Conservation (phyloP, 1,140 invertebrate species). For the Eubasilissa regina region DNA sequence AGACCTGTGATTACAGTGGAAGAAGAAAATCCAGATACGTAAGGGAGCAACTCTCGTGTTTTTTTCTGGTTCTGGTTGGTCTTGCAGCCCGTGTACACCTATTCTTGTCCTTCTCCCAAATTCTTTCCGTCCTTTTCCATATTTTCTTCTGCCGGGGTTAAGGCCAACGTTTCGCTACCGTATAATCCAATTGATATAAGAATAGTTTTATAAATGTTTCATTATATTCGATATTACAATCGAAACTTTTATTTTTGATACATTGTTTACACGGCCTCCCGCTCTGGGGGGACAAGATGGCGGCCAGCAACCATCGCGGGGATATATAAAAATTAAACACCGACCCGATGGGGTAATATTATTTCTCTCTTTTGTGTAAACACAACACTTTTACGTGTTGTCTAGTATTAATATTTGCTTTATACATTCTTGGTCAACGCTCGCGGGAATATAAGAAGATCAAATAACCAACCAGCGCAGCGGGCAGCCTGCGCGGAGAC, state of each 20-base stretch:
- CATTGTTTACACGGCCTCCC: constrained; percentile 8
- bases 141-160: too few relatives aligned
- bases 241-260: constrained; percentile 20
- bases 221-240: too few relatives aligned
- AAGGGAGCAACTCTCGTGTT: too few relatives aligned
- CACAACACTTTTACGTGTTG: constrained; percentile 59
- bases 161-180: too few relatives aligned
- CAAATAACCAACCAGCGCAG: constrained; percentile 51
- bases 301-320: neutral
- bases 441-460: constrained; percentile 55
- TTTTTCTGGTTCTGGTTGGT: too few relatives aligned
- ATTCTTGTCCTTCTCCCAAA: too few relatives aligned
- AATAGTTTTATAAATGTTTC: too few relatives aligned
- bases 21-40: too few relatives aligned
- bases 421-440: constrained; percentile 59
- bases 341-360: constrained; percentile 55
- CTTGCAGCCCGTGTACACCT: too few relatives aligned
- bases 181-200: too few relatives aligned
- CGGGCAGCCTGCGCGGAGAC: constrained; percentile 49
- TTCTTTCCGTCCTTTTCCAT: too few relatives aligned
- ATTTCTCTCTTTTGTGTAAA: constrained; percentile 59
- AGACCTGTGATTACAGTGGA: too few relatives aligned
- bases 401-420: constrained; percentile 59
- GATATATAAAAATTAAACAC: constrained; percentile 59
- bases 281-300: neutral